These are phyloP conservation scores for Eunapius fragilis DNA, from an alignment of 37 sponge, comb jelly and placozoan genomes.

Conservation along the genomic window DNA sequence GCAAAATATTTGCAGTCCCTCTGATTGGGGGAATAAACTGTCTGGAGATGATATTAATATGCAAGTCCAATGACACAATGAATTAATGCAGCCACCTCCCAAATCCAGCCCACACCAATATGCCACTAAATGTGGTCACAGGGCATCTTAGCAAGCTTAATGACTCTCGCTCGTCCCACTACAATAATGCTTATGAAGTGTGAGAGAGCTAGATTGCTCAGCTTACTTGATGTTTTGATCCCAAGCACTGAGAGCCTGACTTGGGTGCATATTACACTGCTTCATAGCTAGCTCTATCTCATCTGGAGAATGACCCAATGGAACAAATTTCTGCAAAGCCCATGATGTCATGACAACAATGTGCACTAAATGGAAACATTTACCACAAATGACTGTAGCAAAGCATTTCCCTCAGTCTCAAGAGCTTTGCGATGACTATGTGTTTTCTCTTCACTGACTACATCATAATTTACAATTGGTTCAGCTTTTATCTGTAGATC, in stretches of 20 bases:
- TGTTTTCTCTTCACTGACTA: not conserved
- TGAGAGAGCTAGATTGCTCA: too few species aligned
- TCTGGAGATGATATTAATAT: too few species aligned
- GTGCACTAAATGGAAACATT: not conserved
- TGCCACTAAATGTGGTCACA: too few species aligned
- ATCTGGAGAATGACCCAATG: conserved; percentile 6
- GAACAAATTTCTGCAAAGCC: not conserved
- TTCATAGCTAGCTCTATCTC: conserved; percentile 9
- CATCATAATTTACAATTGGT: not conserved
- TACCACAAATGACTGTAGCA: not conserved
- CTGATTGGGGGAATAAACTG: too few species aligned
- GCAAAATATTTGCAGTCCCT: too few species aligned
- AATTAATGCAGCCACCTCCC: too few species aligned
- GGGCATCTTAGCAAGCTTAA: too few species aligned
- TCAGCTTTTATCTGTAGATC: not conserved
- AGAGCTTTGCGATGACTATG: not conserved
- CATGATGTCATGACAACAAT: not conserved
- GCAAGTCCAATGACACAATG: too few species aligned
- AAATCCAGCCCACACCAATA: too few species aligned
- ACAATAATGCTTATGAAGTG: too few species aligned
- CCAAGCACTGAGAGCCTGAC: not conserved
- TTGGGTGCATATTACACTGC: not conserved
- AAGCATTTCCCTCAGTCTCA: not conserved
- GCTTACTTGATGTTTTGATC: not conserved
- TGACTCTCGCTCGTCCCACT: too few species aligned